These are phyloP conservation scores for Cricetomys ansorgei DNA, from an alignment of 2,113 vertebrate species.

Conservation along the genomic window DNA sequence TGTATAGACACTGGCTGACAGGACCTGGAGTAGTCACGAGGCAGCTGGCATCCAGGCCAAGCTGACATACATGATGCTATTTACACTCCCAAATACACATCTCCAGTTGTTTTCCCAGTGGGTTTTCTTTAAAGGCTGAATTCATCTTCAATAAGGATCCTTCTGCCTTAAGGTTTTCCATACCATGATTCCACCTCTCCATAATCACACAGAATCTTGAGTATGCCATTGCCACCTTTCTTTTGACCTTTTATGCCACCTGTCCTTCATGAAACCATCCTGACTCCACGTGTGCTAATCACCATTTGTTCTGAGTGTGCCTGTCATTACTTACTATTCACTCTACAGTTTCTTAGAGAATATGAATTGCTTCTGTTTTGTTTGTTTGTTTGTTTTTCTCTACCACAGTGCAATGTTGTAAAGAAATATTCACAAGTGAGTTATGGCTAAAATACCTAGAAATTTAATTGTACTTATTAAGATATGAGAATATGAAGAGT, in stretches of 20 bases:
- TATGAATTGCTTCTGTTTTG: too few relatives aligned
- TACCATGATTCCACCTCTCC: not conserved
- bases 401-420: not conserved
- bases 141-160: not conserved
- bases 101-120: not conserved
- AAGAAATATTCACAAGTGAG: not conserved
- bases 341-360: not conserved
- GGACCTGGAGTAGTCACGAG: not conserved
- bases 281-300: not conserved
- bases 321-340: not conserved
- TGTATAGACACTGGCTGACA: not conserved
- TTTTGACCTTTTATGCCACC: not conserved
- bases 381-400: not conserved
- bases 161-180: not conserved
- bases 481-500: not conserved
- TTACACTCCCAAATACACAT: not conserved
- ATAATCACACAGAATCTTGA: not conserved
- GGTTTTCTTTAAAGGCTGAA: not conserved
- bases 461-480: not conserved
- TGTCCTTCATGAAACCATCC: not conserved
- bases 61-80: not conserved
- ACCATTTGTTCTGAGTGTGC: not conserved
- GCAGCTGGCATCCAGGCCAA: not conserved
- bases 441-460: not conserved
- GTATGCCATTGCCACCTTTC: not conserved